phyloP scores from a whole-genome alignment of 2,888 invertebrate species.

The Cosmopolites sordidus region DNA sequence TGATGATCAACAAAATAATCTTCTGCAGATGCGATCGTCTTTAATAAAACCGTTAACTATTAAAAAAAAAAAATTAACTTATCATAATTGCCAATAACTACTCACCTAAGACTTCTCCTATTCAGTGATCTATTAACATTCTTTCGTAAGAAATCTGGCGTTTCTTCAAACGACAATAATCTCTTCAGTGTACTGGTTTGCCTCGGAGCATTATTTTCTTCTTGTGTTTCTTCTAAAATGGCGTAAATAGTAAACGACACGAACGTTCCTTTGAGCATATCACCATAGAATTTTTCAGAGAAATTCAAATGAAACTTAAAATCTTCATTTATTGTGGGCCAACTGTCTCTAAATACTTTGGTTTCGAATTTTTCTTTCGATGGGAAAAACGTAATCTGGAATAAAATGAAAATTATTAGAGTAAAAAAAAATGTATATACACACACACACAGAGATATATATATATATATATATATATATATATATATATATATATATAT shows the following conservation, averaged over 20 bases:
- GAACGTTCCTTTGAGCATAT: slow-evolving; percentile 62
- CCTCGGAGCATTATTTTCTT: slow-evolving; percentile 38
- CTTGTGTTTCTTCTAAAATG: slow-evolving; percentile 56
- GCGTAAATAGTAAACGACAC: slow-evolving; percentile 67
- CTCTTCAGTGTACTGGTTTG: slow-evolving; percentile 47
- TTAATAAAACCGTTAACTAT: too few species aligned
- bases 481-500: too few species aligned
- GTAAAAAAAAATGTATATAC: neutral
- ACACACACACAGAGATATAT: too few species aligned
- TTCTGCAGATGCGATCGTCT: too few species aligned
- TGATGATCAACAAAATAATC: too few species aligned
- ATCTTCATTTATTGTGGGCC: slow-evolving; percentile 78
- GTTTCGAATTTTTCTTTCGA: slow-evolving; percentile 74
- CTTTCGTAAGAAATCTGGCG: slow-evolving; percentile 34
- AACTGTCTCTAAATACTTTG: slow-evolving; percentile 66
- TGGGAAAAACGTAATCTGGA: slow-evolving; percentile 73
- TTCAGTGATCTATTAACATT: slow-evolving; percentile 17
- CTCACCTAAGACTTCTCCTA: slow-evolving; percentile 24
- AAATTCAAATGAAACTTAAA: slow-evolving; percentile 63
- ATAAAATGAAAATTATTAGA: slow-evolving; percentile 29
- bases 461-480: too few species aligned
- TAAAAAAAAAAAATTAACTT: too few species aligned
- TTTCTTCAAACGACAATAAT: slow-evolving; percentile 49
- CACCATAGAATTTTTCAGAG: slow-evolving; percentile 53
- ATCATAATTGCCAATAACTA: too few species aligned